A percentile compares a stretch with the other conserved stretches of the same genome.
These are phyloP conservation scores for Capromys pilorides DNA, from an alignment of 2,797 vertebrate species.

Conservation along the genomic window DNA sequence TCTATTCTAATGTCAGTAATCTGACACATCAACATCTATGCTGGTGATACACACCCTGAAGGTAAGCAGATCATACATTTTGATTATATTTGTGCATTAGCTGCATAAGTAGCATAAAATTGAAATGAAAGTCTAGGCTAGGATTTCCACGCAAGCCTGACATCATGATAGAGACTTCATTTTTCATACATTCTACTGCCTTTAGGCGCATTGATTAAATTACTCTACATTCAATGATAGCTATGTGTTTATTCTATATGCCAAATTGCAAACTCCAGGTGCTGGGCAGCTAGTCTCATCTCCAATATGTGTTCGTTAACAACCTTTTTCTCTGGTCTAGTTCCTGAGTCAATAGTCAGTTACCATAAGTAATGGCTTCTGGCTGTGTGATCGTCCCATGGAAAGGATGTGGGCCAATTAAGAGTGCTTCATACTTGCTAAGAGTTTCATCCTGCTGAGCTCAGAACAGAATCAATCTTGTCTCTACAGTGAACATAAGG, in stretches of 20 bases:
- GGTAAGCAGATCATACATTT: neutral
- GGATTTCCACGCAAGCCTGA: neutral
- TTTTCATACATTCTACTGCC: accelerated
- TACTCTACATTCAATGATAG: neutral
- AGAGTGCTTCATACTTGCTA: slow-evolving; percentile 35
- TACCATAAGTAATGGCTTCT: slow-evolving; percentile 26
- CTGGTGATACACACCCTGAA: neutral
- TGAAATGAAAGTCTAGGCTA: neutral
- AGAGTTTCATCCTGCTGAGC: slow-evolving; percentile 41
- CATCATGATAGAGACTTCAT: accelerated
- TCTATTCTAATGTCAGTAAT: neutral
- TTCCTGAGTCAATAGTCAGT: slow-evolving; percentile 46
- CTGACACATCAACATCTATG: neutral
- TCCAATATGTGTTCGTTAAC: slow-evolving; percentile 29
- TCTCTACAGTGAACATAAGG: neutral
- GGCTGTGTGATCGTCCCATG: neutral
- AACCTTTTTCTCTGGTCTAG: slow-evolving; percentile 22
- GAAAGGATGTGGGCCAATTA: slow-evolving; percentile 55
- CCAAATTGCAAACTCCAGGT: slow-evolving; percentile 13
- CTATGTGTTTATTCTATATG: neutral
- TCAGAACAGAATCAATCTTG: slow-evolving; percentile 58
- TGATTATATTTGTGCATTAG: neutral
- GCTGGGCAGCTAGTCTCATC: slow-evolving; percentile 4
- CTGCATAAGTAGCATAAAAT: slow-evolving; percentile 6
- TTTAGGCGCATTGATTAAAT: neutral